Base-by-base conservation (phyloP, 1,140 invertebrate species). In the Drosophila paulistorum region DNA sequence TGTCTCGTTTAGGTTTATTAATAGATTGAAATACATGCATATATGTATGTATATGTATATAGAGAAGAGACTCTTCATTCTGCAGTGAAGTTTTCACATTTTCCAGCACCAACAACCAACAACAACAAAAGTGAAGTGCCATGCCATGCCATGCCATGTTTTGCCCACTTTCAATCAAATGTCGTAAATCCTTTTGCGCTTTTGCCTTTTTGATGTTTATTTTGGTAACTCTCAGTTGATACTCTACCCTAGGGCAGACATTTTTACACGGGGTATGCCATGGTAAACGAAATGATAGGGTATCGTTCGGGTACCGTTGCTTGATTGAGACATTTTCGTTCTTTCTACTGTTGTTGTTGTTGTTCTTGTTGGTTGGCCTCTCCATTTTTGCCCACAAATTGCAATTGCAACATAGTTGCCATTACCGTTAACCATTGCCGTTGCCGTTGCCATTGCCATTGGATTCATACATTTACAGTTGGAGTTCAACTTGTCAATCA, bases 151-250 rank as follows among this genome's bases (percentile, higher is more conserved):
- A 39, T 64, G 26, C 39, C 59, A 51, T 68, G 65, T 51, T 23
- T 51, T 51, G 45, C 45, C 45, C 45, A 79, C 71, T 74, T 87
- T 83, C 83, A 84, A 86, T 86, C 79, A 87, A 83, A 84, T 51
- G 84, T 86, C 83, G 83, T 86, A 86, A 86, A 86, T 86, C 83
- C 83, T 87, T 86, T 89, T 79, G 83, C 87, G 83, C 82, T 57
- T 77, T 71, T 79, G 64, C 72, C 72, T 71, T 80, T 87, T 83
- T 87, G 76, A 87, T 79, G 83, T 86, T 86, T 73, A 35, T 76
- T 89, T 86, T 80, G 79, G 41, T 17, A 37, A 65, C 42, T 54
- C 20, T 51, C 30, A 30, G 17, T 23, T 23, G 11, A 51, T 51
- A 23, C 30, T 30, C 30, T 23, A 23, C 17, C 45, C 37, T 39